Evolutionary conservation across 2,797 vertebrate species (phyloP).

Genomic region (Cheirogaleus major): DNA sequence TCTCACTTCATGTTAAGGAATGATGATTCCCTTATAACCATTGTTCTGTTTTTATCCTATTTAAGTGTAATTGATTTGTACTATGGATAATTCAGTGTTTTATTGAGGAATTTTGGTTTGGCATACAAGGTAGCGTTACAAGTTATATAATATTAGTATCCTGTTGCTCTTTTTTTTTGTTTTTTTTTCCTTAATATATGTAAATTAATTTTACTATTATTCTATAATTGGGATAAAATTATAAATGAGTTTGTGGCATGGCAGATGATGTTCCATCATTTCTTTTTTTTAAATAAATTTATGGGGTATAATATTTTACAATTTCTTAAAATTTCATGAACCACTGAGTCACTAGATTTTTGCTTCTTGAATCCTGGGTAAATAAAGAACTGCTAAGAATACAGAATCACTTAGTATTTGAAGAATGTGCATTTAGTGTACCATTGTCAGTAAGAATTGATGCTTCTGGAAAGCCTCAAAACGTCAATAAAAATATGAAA

Average conservation of each 20-base stretch:
- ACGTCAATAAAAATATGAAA: constrained; percentile 33
- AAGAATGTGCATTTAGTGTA: constrained; percentile 1
- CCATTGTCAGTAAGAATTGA: background rate
- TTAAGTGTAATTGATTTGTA: constrained; percentile 45
- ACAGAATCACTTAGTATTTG: background rate
- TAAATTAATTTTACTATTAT: background rate
- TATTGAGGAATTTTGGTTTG: background rate
- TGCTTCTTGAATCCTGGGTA: background rate
- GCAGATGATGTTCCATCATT: background rate
- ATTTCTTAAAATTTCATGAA: constrained; percentile 12
- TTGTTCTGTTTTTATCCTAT: constrained; percentile 42
- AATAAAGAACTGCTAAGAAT: background rate
- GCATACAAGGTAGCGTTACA: background rate
- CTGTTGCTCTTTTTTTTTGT: background rate
- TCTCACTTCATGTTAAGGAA: constrained; percentile 70
- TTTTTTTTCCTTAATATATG: background rate
- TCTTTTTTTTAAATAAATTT: background rate
- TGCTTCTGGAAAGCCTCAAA: constrained; percentile 38
- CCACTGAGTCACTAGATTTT: background rate
- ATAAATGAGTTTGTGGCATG: background rate
- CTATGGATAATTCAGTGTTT: constrained; percentile 24
- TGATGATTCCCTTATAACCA: constrained; percentile 44
- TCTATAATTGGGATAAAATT: background rate
- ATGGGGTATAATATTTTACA: background rate
- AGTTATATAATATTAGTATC: background rate